These are phyloP conservation scores for Aurelia coerulea DNA, from an alignment of 30 jellyfish, hydroid and myxozoan genomes.

Conservation along the genomic window DNA sequence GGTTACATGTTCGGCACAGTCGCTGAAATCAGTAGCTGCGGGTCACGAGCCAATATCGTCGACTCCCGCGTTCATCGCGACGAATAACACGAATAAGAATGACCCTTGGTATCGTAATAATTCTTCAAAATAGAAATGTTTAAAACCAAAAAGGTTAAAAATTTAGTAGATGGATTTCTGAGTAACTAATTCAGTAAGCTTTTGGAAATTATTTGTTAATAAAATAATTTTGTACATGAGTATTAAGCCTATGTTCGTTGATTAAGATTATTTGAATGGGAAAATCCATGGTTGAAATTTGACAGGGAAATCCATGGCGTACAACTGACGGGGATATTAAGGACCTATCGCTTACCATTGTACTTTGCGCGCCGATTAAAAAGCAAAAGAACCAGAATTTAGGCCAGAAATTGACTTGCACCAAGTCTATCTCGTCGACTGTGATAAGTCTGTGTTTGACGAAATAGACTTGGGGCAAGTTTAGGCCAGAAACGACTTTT, in stretches of 20 bases:
- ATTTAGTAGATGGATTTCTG: slow-evolving; percentile 47
- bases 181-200: slow-evolving; percentile 34
- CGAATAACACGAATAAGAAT: slow-evolving; percentile 2
- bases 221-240: slow-evolving; percentile 65
- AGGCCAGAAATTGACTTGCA: no score
- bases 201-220: slow-evolving; percentile 67
- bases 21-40: slow-evolving; percentile 38
- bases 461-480: no score
- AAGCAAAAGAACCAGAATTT: no score
- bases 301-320: not conserved
- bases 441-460: no score
- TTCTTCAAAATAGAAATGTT: slow-evolving; percentile 32
- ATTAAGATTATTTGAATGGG: not conserved
- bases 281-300: not conserved
- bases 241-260: slow-evolving; percentile 9
- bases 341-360: no score
- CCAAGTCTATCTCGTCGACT: no score
- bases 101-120: slow-evolving; percentile 48
- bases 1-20: slow-evolving; percentile 68
- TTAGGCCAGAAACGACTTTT: no score
- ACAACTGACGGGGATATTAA: no score
- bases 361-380: no score
- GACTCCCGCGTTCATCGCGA: slow-evolving; percentile 19
- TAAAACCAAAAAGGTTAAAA: slow-evolving; percentile 44
- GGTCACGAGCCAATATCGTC: slow-evolving; percentile 47